A percentile compares a stretch with the other conserved stretches of the same genome.
These are phyloP conservation scores for Onychomys torridus DNA, from an alignment of 2,797 vertebrate genomes.

Conservation along the genomic window DNA sequence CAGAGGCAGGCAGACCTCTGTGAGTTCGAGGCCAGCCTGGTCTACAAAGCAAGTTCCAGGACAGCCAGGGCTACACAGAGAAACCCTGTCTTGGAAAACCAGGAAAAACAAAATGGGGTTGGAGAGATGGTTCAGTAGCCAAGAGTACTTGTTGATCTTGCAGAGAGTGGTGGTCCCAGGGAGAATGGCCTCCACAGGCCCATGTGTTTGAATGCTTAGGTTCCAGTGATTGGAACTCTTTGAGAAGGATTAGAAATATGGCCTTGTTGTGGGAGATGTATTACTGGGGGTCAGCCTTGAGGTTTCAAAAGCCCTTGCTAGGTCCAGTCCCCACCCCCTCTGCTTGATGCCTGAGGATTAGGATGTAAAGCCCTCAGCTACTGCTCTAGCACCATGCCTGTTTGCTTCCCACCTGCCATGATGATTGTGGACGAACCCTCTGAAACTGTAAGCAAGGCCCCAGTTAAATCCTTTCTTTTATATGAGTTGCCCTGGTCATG, in stretches of 20 bases:
- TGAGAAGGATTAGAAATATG: not conserved
- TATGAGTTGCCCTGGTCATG: not conserved
- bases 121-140: not conserved
- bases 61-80: not conserved
- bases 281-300: not conserved
- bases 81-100: not conserved
- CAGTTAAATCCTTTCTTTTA: not conserved
- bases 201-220: not conserved
- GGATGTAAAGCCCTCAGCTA: not conserved
- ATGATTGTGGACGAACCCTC: not conserved
- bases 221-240: not conserved
- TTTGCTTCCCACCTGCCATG: not conserved
- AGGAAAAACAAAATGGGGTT: not conserved
- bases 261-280: not conserved
- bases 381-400: not conserved
- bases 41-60: not conserved
- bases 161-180: not conserved
- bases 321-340: not conserved
- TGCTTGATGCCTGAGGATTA: not conserved
- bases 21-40: not conserved
- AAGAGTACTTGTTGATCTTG: not conserved
- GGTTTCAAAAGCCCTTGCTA: not conserved
- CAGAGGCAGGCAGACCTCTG: not conserved
- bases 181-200: not conserved
- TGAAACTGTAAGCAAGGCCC: not conserved